Evolutionary conservation across 1,140 invertebrate species (phyloP), one percentile per base, ranked within the genome.

Genomic region (Drosophila orosa): DNA sequence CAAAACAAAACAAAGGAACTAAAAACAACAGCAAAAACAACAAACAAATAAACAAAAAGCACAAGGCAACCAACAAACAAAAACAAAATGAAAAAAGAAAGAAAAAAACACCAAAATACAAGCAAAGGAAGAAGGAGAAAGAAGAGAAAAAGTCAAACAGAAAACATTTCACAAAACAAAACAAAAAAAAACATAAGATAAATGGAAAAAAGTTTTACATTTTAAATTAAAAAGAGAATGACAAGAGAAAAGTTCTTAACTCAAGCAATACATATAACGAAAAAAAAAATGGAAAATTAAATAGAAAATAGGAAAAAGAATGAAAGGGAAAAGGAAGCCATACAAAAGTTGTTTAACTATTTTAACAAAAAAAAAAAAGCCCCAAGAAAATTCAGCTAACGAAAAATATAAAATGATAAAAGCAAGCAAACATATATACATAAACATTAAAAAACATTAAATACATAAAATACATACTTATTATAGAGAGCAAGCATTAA

Each of bases 321-420:
- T 31, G 29, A 27, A 39, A 15, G 9, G 15, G 24, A 35, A 39
- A 40, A 24, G 33, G 15, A 62, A 55, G 61, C 66, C 66, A 69
- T 69, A 67, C 60, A 54, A 55, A 31, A 66, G 47, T 67, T 74
- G 74, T 76, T 76, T 35, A 76, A 76, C 72, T 60, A 76, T 76
- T 76, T 67, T 47, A 84, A 65, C 52, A 31, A 39, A 31, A 31
- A 71, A 40, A 33, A 47, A 57, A 19, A 57, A 22, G n/a, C n/a
- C 42, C 45, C 24, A 48, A 50, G 35, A 33, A 39, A 73, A 37
- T 63, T 63, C 59, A 39, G 40, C 29, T 42, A 68, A 67, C 31
- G 24, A 48, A 71, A 47, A 37, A 71, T 39, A 37, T 54, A 52
- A 52, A 22, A n/a, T n/a, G 17, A 29, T 35, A 45, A 45, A 54